Evolutionary conservation across 2,797 vertebrate species (phyloP), one percentile per base, ranked within the genome.

Genomic region (Sebastes cheni): DNA sequence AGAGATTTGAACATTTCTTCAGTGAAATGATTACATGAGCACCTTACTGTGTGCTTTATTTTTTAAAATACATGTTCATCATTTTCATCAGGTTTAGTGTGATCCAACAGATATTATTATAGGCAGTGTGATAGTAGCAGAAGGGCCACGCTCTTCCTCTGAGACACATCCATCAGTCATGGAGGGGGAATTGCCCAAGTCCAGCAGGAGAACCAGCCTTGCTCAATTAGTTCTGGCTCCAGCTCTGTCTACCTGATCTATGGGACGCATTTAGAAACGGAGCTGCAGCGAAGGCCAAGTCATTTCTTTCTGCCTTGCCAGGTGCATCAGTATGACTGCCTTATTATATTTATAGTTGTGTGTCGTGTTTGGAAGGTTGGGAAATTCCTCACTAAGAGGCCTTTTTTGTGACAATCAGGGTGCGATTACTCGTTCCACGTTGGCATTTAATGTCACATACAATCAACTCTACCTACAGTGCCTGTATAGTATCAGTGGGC

Each of bases 161-260:
- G 68, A 80, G 86, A 90, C 77, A 81, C 68, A 75, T 73, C 68
- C 76, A 86, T 89, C 85, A 80, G 82, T 80, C 77, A 75, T 59
- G 64, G 55, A 78, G 71, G 52, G 67, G 42, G 72, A 58, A 71
- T 78, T 55, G 20, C 39, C 70, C 68, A 34, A 81, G 76, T 72
- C 73, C 83, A 81, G 80, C 62, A 56, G 71, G 62, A 84, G 59
- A 84, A 79, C 25, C 64, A 72, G 77, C 66, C 58, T 27, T 54
- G 77, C 74, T 82, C 86, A 80, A 82, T 85, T 83, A 90, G 77
- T 75, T 72, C 74, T 58, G 52, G 72, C 81, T 86, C 62, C 11
- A n/a, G 67, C 61, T 81, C 81, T 78, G 79, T 86, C 87, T 76
- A 46, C 68, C 79, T 86, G 83, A 86, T 88, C 87, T 86, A 89